These are phyloP conservation scores for Pelochelys cantorii DNA, from an alignment of 2,797 vertebrate genomes.

Conservation along the genomic window DNA sequence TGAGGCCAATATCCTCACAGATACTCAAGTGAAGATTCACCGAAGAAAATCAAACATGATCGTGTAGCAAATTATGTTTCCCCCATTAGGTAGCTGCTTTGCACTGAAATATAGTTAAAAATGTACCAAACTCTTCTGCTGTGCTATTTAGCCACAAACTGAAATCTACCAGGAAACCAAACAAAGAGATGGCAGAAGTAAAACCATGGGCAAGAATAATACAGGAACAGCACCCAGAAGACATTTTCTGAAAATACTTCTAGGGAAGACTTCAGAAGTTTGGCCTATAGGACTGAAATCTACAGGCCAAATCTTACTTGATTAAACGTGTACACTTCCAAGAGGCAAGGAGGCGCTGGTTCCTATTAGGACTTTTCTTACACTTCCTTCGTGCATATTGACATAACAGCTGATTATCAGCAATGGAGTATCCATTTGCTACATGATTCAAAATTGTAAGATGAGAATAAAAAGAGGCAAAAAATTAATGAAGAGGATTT, in stretches of 20 bases:
- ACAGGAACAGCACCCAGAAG: constrained; percentile 10
- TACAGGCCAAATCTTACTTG: neutral
- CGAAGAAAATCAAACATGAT: neutral
- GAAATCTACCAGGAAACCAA: constrained; percentile 35
- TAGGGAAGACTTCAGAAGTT: accelerated
- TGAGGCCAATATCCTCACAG: neutral
- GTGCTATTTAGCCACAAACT: neutral
- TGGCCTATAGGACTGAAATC: neutral
- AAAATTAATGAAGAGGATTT: neutral
- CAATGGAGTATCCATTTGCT: neutral
- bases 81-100: neutral
- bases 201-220: neutral
- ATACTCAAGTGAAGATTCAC: neutral
- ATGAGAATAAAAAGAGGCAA: neutral
- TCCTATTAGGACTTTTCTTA: neutral
- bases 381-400: no score
- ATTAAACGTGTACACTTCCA: neutral
- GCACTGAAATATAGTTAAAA: neutral
- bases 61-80: neutral
- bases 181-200: neutral
- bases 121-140: constrained; percentile 8
- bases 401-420: neutral
- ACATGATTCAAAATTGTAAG: neutral
- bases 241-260: neutral
- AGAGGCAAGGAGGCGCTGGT: neutral